Percentiles rank a stretch among this genome's conserved stretches.
Conservation (phyloP, 2,888 invertebrate species). For the Agonopterix heracliana region DNA sequence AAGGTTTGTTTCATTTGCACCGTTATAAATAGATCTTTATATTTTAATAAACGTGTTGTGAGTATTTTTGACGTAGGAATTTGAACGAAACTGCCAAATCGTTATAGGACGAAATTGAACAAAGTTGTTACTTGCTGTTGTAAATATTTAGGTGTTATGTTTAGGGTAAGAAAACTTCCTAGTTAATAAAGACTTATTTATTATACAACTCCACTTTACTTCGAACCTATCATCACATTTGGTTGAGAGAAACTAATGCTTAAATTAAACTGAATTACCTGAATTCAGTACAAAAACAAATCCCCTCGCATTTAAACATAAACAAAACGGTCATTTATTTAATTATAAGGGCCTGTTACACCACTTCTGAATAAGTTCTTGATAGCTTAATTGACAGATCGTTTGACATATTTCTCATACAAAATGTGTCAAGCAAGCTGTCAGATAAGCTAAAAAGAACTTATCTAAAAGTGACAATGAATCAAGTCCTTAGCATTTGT, state of each 20-base stretch:
- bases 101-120: slow-evolving; percentile 18
- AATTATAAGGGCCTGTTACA: no score
- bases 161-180: slow-evolving; percentile 53
- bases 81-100: slow-evolving; percentile 10
- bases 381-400: no score
- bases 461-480: no score
- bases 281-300: slow-evolving; percentile 24
- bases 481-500: slow-evolving; percentile 2
- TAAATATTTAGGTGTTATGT: slow-evolving; percentile 51
- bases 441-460: no score
- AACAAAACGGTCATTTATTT: slow-evolving; percentile 6
- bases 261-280: slow-evolving; percentile 21
- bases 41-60: not conserved
- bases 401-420: no score
- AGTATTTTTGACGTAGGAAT: not conserved
- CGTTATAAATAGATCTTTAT: not conserved
- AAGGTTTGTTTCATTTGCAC: not conserved
- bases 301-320: slow-evolving; percentile 14
- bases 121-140: slow-evolving; percentile 37
- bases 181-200: slow-evolving; percentile 65
- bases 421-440: no score
- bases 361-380: no score
- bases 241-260: slow-evolving; percentile 15
- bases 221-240: slow-evolving; percentile 14
- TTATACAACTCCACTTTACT: slow-evolving; percentile 35